Base-by-base conservation (phyloP, 1,140 invertebrate species). In the Drosophila ercepeae region DNA sequence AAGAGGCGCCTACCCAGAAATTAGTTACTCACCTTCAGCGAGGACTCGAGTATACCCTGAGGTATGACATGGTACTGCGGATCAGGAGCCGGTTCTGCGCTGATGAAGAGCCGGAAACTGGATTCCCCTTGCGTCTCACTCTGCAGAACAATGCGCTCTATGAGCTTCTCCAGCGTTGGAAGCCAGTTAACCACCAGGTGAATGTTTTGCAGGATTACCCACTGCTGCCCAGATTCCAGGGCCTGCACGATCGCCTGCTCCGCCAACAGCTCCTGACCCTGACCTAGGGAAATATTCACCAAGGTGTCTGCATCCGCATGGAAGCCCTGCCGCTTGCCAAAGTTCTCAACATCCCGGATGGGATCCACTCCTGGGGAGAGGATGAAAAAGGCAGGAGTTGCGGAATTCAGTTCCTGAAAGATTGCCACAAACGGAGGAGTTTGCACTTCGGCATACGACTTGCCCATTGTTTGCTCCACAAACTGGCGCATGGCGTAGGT, bases 361-460 rank as follows among this genome's bases (percentile, higher is more conserved):
- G 98, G 98, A 93, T 99, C 97, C 0, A 99, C 97, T 52, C 98
- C 98, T 7, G 98, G 96, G 0, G 97, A 99, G 3, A 99, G 93
- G 75, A 99, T 98, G 81, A 99, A 99, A 92, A 99, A 98, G 14
- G 98, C 94, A 0, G 98, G 97, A 0, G 97, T 98, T 0, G 94
- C 94, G 9, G 95, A 93, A 50, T 95, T 96, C 1, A 96, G 96
- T 91, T 99, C 98, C 91, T 97, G 94, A 84, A 94, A 98, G 0
- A 97, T 97, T 90, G 97, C 96, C 27, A 94, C 93, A 91, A 99
- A 96, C 8, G 96, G 94, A 0, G 97, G 93, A 13, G 94, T 93
- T 71, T 95, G 93, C 14, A 95, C 94, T 88, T 97, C 95, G 2
- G 96, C 94, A 90, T 95, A 99, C 77, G 96, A 96, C 1, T 92